Evolutionary conservation across 2,113 vertebrate genomes (phyloP).

Genomic region (Brachyhypopomus gauderio): DNA sequence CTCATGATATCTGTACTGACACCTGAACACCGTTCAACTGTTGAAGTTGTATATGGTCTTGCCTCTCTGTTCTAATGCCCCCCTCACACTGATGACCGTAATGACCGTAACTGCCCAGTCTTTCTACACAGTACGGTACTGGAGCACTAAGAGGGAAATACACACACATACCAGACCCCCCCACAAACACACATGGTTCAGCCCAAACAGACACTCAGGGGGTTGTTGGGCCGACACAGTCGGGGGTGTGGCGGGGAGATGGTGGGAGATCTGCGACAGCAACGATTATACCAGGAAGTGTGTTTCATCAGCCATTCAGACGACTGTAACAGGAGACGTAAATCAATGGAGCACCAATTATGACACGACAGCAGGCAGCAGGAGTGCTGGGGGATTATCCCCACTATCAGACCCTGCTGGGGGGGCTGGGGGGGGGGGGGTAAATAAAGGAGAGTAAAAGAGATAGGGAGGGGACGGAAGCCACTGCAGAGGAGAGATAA

Average conservation of each 20-base stretch:
- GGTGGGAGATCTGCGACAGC: no score
- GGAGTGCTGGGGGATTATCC: constrained; percentile 72
- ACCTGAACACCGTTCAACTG: no score
- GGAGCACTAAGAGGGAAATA: no score
- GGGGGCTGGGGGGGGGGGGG: constrained; percentile 24
- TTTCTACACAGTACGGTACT: no score
- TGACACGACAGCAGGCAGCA: constrained; percentile 69
- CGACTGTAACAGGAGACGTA: constrained; percentile 71
- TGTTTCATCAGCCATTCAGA: constrained; percentile 70
- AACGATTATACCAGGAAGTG: constrained; percentile 71
- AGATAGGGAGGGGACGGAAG: constrained; percentile 22
- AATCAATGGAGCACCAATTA: constrained; percentile 76
- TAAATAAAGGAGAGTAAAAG: constrained; percentile 42
- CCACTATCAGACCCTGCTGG: constrained; percentile 60
- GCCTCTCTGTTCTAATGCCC: no score
- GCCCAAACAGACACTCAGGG: not conserved
- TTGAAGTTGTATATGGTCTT: no score
- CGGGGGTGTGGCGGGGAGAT: not conserved
- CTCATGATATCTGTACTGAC: no score
- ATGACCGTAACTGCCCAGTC: no score
- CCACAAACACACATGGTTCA: not conserved
- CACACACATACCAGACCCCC: not conserved
- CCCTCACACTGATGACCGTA: no score
- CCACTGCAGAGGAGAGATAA: not conserved
- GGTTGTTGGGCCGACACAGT: constrained; percentile 52